Evolutionary conservation across 2,113 vertebrate species (phyloP), one percentile per base, ranked within the genome.

Genomic region (Peromyscus leucopus): DNA sequence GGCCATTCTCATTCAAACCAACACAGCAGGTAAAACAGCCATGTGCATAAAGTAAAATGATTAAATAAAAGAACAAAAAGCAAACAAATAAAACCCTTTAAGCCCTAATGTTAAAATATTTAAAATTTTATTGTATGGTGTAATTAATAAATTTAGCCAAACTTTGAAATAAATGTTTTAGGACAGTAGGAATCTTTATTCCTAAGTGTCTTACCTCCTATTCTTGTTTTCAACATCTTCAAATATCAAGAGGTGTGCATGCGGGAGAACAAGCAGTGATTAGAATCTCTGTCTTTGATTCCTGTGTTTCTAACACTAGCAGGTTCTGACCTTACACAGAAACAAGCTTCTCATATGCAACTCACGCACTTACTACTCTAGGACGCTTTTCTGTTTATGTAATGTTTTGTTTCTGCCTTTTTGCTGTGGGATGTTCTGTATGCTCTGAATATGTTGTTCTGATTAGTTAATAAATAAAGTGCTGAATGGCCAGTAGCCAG

Each of bases 121-220:
- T 36, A 39, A 33, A 74, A 55, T 59, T 36, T 69, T 82, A 72
- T 55, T 78, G 42, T 46, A 79, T 51, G 7, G 33, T 55, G 5
- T 91, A 19, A 24, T 19, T 57, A 19, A n/a, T n/a, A 31, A 0
- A 55, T 36, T 28, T 87, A 42, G 1, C 5, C 5, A 36, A 85
- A 65, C 15, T 83, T 61, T 80, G 21, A 17, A 69, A 69, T 24
- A 0, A 2, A 26, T 33, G 36, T 51, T 7, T 3, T 26, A 28
- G 13, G 24, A 59, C 2, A 3, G 12, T 21, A 2, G 1, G 2
- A 22, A 61, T 75, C 2, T 16, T 85, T 13, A 5, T 5, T 1
- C 8, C 21, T 9, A 12, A 71, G 6, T 19, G 46, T 51, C 28
- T 67, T 4, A 67, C 12, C 19, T 51, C 17, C 1, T 1, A 5